Base-by-base conservation (phyloP, 2,113 vertebrate genomes). In the Pitta sordida region DNA sequence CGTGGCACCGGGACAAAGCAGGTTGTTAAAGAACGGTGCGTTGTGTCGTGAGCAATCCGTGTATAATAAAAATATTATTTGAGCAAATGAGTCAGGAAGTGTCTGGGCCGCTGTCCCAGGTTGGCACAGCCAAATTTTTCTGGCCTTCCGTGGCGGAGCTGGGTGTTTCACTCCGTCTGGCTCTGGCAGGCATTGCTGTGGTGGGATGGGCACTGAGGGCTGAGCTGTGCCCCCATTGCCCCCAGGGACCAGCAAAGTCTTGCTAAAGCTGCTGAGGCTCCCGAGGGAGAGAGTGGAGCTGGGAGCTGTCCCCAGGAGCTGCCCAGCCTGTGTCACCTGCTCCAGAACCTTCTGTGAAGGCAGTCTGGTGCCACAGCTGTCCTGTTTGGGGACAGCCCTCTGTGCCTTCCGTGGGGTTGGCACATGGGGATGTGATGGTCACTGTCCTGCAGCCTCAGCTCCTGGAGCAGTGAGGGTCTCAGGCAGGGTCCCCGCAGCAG, bases 21-120 rank as follows among this genome's bases (percentile, higher is more conserved):
- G 83, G 60, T 79, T 74, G 44, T 85, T 91, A 12, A 83, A 74
- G 94, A 95, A 90, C 77, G 69, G 76, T 95, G 91, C 8, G 32
- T 95, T 91, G 91, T 95, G 89, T 96, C 86, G 65, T 93, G 87
- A 95, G 95, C 87, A 65, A 76, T 77, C 91, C 11, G 13, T 20
- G 81, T 68, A 53, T 79, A 95, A 88, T 95, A 76, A 52, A 95
- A 96, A 94, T 85, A 90, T 95, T 95, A 90, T 92, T 91, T 74
- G 91, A 94, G 91, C 71, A 74, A 85, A 77, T 92, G 95, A 95
- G 93, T 95, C 93, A 91, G 96, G 91, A 92, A 85, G 94, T 0
- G 74, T 87, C 96, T 94, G 94, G 96, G 95, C 91, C 2, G 7
- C 9, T 79, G 84, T 91, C 96, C 93, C 87, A 49, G 93, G 34